Evolutionary conservation across 2,888 invertebrate species (phyloP).

Genomic region (Ametastegia equiseti): DNA sequence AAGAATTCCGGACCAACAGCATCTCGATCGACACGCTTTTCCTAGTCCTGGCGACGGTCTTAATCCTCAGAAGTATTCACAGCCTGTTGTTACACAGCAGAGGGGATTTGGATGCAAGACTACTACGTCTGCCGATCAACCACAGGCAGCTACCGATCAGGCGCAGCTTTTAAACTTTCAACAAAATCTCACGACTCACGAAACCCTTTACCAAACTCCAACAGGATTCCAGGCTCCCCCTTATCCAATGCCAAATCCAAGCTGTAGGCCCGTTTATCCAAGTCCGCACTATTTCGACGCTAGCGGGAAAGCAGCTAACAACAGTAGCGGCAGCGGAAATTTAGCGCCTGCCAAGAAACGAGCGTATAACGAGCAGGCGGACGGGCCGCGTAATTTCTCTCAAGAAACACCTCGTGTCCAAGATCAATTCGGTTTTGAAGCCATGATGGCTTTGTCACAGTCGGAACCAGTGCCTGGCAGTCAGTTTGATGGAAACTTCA

Average conservation of each 20-base stretch:
- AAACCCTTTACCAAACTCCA: conserved; percentile 68
- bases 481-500: conserved; percentile 70
- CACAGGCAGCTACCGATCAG: conserved; percentile 49
- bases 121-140: conserved; percentile 61
- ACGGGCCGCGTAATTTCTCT: conserved; percentile 58
- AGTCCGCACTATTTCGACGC: conserved; percentile 71
- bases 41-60: conserved; percentile 62
- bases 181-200: conserved; percentile 68
- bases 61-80: conserved; percentile 62
- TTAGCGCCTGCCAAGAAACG: conserved; percentile 71
- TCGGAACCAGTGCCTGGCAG: conserved; percentile 63
- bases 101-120: conserved; percentile 60
- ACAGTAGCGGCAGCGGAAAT: conserved; percentile 55
- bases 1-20: conserved; percentile 53
- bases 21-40: conserved; percentile 63
- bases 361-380: conserved; percentile 67
- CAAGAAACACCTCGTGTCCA: conserved; percentile 65
- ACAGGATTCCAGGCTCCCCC: conserved; percentile 69
- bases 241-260: conserved; percentile 69
- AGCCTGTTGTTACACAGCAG: conserved; percentile 54
- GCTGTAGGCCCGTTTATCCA: conserved; percentile 69
- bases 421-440: conserved; percentile 70
- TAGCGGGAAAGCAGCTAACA: conserved; percentile 58
- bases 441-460: conserved; percentile 68
- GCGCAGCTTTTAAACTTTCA: conserved; percentile 66